Percentiles rank a stretch among this genome's conserved stretches.
phyloP scores from a whole-genome alignment of 92 coral and sea anemone species.

The Diadumene lineata region DNA sequence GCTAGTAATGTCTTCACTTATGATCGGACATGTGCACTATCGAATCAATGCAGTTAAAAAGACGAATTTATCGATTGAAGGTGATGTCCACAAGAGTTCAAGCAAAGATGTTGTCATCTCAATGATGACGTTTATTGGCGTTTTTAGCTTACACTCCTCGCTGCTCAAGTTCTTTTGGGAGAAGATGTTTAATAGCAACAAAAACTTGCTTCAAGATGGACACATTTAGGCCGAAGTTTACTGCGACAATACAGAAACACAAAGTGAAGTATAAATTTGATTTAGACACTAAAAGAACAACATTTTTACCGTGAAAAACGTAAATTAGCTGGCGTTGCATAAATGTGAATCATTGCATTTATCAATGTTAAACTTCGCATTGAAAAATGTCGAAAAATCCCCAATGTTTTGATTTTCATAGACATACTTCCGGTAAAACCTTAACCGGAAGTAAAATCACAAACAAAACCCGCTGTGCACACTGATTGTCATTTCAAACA shows the following conservation, averaged over 20 bases:
- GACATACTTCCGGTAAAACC: background rate
- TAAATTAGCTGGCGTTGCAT: no score
- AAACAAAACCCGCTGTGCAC: slow-evolving; percentile 14
- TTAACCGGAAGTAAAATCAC: background rate
- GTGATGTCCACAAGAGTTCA: background rate
- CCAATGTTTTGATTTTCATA: background rate
- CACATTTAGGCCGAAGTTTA: background rate
- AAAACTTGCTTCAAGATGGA: slow-evolving; percentile 16
- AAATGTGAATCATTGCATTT: no score
- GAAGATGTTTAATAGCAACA: background rate
- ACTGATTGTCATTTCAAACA: slow-evolving; percentile 19
- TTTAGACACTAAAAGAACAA: no score
- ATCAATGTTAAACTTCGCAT: no score
- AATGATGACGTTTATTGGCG: slow-evolving; percentile 13
- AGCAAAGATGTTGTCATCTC: background rate
- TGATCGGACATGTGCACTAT: slow-evolving; percentile 10
- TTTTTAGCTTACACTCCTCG: slow-evolving; percentile 4
- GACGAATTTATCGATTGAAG: background rate
- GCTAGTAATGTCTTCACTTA: slow-evolving; percentile 7
- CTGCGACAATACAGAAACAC: background rate
- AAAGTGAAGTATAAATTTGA: no score
- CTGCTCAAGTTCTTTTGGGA: slow-evolving; percentile 9
- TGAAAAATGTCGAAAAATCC: no score
- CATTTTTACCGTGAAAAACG: no score
- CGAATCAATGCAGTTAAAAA: slow-evolving; percentile 5